Base-by-base conservation (phyloP, 2,113 vertebrate species). In the Sinosuthora webbiana region DNA sequence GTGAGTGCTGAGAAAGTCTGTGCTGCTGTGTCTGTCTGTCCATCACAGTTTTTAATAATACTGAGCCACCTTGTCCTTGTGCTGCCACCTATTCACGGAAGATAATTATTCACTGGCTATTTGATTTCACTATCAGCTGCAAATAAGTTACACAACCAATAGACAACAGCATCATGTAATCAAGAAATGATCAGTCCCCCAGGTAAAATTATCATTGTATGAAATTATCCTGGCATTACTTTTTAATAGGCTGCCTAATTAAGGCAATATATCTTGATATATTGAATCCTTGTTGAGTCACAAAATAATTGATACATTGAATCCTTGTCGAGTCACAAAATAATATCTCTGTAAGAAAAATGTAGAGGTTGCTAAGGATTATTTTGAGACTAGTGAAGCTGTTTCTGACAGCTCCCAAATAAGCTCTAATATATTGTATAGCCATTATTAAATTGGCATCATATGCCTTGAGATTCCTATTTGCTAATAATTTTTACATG, bases 221-320 rank as follows among this genome's bases (percentile, higher is more conserved):
- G 39, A 95, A 96, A 95, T 95, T 96, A 52, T 79, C 62, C 71
- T 89, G 42, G 11, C 75, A 92, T 94, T 97, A 89, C 53, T 91
- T 96, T 97, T 96, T 97, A 97, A 97, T 95, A 93, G 73, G 35
- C 31, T 95, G 19, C 70, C 45, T 96, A 96, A 97, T 94, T 95
- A 94, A 87, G 65, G 76, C 47, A 89, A 71, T 93, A 76, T 75
- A 84, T 95, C 55, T 87, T 96, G 28, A 87, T 77, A 77, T 53
- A 74, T 12, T 75, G 67, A 65, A 93, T 83, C 25, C 78, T 93
- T 41, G 20, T 64, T 64, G 84, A 93, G 69, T 88, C 33, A 89
- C 69, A 90, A 82, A 94, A 75, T 57, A 95, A 80, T 57, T 91
- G 64, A 89, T 94, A 63, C 12, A 79, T 44, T 44, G 35, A 77